phyloP scores from a whole-genome alignment of 2,113 vertebrate species.

The Quiscalus mexicanus region DNA sequence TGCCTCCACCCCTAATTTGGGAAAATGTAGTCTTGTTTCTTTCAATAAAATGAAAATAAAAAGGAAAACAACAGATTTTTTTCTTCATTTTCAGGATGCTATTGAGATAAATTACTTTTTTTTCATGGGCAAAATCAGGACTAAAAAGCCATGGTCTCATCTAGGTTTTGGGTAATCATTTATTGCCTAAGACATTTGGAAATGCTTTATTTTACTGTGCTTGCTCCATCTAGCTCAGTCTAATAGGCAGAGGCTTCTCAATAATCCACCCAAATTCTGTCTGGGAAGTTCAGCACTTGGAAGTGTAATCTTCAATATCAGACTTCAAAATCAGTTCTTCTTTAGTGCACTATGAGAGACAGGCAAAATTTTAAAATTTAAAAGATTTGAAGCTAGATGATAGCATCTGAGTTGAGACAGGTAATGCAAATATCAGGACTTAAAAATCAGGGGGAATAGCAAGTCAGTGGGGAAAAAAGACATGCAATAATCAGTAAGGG shows the following conservation, averaged over 20 bases:
- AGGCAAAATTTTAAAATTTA: background rate
- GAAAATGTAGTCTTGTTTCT: background rate
- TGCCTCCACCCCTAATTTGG: accelerated
- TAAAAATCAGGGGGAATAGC: background rate
- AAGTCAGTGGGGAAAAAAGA: background rate
- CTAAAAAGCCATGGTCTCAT: background rate
- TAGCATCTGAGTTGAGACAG: background rate
- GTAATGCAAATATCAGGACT: background rate
- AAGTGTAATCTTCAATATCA: background rate
- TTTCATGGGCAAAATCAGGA: background rate
- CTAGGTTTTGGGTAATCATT: background rate
- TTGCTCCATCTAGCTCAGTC: background rate
- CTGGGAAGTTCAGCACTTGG: background rate
- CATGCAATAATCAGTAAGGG: background rate
- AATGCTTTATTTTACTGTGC: background rate
- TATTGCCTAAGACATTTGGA: background rate
- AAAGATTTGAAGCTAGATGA: background rate
- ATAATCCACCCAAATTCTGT: background rate
- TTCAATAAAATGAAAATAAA: background rate
- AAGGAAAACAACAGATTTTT: background rate
- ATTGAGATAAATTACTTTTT: too few species aligned
- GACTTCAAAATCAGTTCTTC: background rate
- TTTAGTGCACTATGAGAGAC: background rate
- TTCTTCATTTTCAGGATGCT: too few species aligned
- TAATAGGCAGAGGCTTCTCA: background rate